Conservation (phyloP, 2,113 vertebrate species). For the Ophthalmolycus amberensis region DNA sequence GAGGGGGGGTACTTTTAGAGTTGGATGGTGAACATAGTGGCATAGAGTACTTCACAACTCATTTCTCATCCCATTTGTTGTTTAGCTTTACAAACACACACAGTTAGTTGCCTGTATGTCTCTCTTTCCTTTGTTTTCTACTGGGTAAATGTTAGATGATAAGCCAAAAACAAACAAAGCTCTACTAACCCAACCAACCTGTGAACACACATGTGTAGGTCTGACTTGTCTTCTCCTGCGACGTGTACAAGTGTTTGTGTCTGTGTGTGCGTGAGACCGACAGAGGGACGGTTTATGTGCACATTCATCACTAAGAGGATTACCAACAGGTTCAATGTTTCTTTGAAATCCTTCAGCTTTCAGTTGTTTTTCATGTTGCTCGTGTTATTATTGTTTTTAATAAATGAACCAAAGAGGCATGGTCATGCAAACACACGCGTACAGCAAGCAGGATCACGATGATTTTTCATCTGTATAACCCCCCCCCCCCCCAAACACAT, state of each 20-base stretch:
- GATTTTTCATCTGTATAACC: slow-evolving; percentile 69
- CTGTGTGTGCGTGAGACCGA: slow-evolving; percentile 1
- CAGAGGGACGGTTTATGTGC: slow-evolving; percentile 13
- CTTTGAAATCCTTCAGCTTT: slow-evolving; percentile 85
- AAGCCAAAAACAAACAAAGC: slow-evolving; percentile 73
- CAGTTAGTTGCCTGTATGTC: slow-evolving; percentile 40
- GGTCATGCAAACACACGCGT: slow-evolving; percentile 41
- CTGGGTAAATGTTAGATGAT: slow-evolving; percentile 72
- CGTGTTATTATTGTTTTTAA: slow-evolving; percentile 82
- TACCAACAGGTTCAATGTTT: slow-evolving; percentile 84
- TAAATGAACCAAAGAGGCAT: slow-evolving; percentile 77
- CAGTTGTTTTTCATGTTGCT: slow-evolving; percentile 82
- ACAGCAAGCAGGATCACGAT: slow-evolving; percentile 59
- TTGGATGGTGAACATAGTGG: not conserved
- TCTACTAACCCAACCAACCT: slow-evolving; percentile 69
- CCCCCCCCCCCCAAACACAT: slow-evolving; percentile 16
- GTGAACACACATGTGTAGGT: slow-evolving; percentile 57
- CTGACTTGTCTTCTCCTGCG: slow-evolving; percentile 27
- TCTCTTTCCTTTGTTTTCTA: slow-evolving; percentile 67
- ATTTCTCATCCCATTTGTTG: not conserved
- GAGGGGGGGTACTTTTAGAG: not conserved
- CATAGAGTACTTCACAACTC: slow-evolving; percentile 1
- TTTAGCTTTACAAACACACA: not conserved
- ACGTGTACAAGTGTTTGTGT: not conserved
- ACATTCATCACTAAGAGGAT: slow-evolving; percentile 81